Base-by-base conservation (phyloP, 2,888 invertebrate species). In the Teinopalpus imperialis region DNA sequence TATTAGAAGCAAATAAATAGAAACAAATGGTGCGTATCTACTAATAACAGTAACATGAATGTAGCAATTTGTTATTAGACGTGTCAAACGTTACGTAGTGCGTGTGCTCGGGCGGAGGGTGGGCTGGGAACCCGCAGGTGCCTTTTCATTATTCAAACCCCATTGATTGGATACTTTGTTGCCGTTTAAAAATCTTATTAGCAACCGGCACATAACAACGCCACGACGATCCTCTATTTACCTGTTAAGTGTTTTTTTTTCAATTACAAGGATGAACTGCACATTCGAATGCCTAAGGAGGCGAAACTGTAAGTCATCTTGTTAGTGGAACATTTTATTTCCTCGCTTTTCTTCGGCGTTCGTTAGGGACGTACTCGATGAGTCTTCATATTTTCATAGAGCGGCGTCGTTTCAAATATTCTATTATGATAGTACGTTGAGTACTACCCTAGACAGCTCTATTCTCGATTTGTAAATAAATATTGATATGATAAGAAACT, bases 101-200 rank as follows among this genome's bases (percentile, higher is more conserved):
- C 85, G 86, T 82, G 86, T 82, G 86, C 8, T 78, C 74, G 74
- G 74, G 64, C 59, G 57, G 69, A 64, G 78, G 86, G 83, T 67
- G 76, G 75, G 71, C 67, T 85, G 87, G 65, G 87, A 86, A 85
- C 76, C 56, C 61, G 69, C 88, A 88, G 88, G 87, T 88, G 88
- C 71, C 72, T 70, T 81, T 88, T 88, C 87, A 88, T 88, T 88
- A 88, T 88, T 88, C 87, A 87, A 81, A 81, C 80, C 61, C 77
- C 86, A 88, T 88, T 86, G 88, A 88, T 88, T 88, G 82, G 87
- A 81, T 86, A 87, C 86, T 87, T 85, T 86, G 86, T 87, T 81
- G 83, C 78, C 83, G 82, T 86, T 87, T 87, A 87, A 88, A 88
- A 87, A 86, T 83, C 83, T 87, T 86, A 86, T 86, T 86, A 87